Conservation (phyloP, 2,888 invertebrate genomes). For the Priocnemis perturbator region DNA sequence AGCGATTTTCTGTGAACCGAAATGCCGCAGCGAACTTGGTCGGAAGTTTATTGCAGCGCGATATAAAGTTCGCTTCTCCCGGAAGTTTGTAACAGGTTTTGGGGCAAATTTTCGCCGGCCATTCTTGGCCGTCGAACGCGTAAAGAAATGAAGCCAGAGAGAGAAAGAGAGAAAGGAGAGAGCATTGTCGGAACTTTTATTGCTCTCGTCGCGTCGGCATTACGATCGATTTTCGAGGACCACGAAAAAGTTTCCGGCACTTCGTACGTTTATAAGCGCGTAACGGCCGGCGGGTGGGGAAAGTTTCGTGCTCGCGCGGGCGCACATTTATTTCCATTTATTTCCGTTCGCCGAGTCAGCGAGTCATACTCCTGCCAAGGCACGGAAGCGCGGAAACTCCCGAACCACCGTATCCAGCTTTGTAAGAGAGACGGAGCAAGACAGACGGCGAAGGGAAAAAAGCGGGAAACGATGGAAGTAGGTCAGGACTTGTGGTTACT, state of each 20-base stretch:
- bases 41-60: constrained; percentile 3
- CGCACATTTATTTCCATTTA: constrained; percentile 32
- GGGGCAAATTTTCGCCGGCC: constrained; percentile 19
- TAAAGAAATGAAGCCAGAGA: constrained; percentile 14
- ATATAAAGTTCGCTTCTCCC: constrained; percentile 20
- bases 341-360: constrained; percentile 20
- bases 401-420: no score
- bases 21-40: background rate
- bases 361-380: constrained; percentile 5
- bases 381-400: constrained; percentile 14
- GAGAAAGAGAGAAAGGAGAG: background rate
- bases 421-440: no score
- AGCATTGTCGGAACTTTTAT: background rate
- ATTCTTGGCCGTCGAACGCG: constrained; percentile 20
- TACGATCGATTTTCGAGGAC: constrained; percentile 20
- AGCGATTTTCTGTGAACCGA: background rate
- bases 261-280: constrained; percentile 6
- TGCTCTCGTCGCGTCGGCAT: constrained; percentile 10
- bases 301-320: background rate
- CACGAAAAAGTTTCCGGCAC: constrained; percentile 13
- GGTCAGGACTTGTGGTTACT: no score
- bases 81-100: constrained; percentile 19
- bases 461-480: no score
- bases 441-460: no score
- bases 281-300: background rate